Evolutionary conservation across 23 tunicate species (phyloP).

Genomic region (Clavelina lepadiformis): DNA sequence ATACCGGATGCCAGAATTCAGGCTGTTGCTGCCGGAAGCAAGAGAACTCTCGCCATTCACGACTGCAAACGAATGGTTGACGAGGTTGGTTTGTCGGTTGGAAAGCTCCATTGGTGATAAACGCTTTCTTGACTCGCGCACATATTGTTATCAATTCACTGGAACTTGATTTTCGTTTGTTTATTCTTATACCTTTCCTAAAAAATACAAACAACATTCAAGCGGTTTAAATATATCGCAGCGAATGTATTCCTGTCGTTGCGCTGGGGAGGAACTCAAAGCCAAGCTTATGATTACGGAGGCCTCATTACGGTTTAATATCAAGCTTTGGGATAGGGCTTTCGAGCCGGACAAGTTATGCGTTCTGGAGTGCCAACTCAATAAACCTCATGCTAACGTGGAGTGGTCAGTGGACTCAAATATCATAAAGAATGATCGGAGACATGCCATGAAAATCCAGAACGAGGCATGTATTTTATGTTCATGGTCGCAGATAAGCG

Average conservation of each 20-base stretch:
- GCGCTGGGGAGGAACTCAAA: slow-evolving; percentile 33
- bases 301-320: slow-evolving; percentile 63
- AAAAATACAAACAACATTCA: too few species aligned
- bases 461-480: slow-evolving; percentile 37
- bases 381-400: slow-evolving; percentile 54
- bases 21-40: slow-evolving; percentile 40
- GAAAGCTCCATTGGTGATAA: background rate
- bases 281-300: slow-evolving; percentile 59
- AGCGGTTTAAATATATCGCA: too few species aligned
- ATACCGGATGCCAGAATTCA: slow-evolving; percentile 35
- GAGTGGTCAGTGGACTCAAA: slow-evolving; percentile 70
- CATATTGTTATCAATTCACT: too few species aligned
- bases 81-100: too few species aligned
- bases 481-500: background rate
- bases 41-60: slow-evolving; percentile 45
- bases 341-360: slow-evolving; percentile 65
- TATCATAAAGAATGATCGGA: slow-evolving; percentile 54
- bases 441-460: slow-evolving; percentile 31
- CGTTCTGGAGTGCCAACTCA: slow-evolving; percentile 57
- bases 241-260: slow-evolving; percentile 63
- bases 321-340: slow-evolving; percentile 57
- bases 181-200: too few species aligned
- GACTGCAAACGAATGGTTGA: slow-evolving; percentile 60
- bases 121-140: background rate
- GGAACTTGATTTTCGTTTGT: too few species aligned